phyloP scores from a whole-genome alignment of 1,140 invertebrate genomes.

The Bombus turneri region DNA sequence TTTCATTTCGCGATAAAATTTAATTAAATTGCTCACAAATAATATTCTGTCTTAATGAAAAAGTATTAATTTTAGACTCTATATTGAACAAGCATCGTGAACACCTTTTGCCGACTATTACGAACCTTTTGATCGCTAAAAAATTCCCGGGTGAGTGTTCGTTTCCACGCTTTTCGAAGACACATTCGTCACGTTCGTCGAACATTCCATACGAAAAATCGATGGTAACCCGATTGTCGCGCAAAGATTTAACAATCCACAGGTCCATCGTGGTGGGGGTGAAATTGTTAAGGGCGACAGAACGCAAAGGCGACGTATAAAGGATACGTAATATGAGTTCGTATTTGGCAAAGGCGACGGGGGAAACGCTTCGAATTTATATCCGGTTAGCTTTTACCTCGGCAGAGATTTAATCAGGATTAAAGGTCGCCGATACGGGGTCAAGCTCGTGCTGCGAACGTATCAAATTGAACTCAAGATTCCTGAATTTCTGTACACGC shows the following conservation, averaged over 20 bases:
- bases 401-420: constrained; percentile 27
- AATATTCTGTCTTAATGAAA: too few relatives aligned
- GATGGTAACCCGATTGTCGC: not conserved
- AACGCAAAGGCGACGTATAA: not conserved
- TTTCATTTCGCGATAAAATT: too few relatives aligned
- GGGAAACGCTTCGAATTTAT: constrained; percentile 16
- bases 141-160: not conserved
- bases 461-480: constrained; percentile 40
- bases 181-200: not conserved
- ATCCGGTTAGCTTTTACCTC: constrained; percentile 1
- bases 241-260: not conserved
- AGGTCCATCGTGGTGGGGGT: too few relatives aligned
- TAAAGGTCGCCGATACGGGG: constrained; percentile 28
- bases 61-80: not conserved
- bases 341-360: not conserved
- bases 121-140: not conserved
- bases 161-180: not conserved
- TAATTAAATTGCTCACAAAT: too few relatives aligned
- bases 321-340: not conserved
- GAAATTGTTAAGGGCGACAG: constrained; percentile 10
- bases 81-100: not conserved
- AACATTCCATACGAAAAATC: not conserved
- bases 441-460: constrained; percentile 10
- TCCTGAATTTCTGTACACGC: constrained; percentile 21
- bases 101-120: not conserved